These are phyloP conservation scores for Anaspis maculata DNA, from an alignment of 2,888 invertebrate species.

Conservation along the genomic window DNA sequence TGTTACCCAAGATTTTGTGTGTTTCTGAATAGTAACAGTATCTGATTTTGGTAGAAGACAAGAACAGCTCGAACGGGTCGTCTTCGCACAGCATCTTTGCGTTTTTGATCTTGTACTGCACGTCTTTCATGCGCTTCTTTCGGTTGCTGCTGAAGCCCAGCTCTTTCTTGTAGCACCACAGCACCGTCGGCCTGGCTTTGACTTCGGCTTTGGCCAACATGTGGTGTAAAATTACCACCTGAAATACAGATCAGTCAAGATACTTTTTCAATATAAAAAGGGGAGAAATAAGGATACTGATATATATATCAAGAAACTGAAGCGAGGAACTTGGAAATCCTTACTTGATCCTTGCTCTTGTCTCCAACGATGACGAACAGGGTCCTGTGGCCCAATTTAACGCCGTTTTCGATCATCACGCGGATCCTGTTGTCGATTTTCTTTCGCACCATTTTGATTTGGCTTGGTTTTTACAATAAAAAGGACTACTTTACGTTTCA, in stretches of 20 bases:
- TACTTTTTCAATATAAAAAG: too few relatives aligned
- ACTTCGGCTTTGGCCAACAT: constrained; percentile 93
- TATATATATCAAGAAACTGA: too few relatives aligned
- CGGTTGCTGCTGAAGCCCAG: constrained; percentile 63
- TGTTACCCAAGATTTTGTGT: constrained; percentile 94
- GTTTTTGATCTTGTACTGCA: constrained; percentile 76
- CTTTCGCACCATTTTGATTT: constrained; percentile 3
- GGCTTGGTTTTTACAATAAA: too few relatives aligned
- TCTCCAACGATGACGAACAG: constrained; percentile 94
- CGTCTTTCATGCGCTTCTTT: constrained; percentile 81
- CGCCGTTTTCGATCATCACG: constrained; percentile 95
- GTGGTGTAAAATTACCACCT: constrained; percentile 95
- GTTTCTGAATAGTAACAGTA: constrained; percentile 97
- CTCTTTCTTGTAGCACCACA: constrained; percentile 97
- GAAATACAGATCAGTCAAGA: constrained; percentile 10
- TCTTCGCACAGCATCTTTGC: constrained; percentile 89
- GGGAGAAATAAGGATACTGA: too few relatives aligned
- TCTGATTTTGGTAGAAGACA: constrained; percentile 92
- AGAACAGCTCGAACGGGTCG: constrained; percentile 92
- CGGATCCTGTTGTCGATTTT: constrained; percentile 74
- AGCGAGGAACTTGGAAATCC: too few relatives aligned
- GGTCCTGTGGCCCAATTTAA: constrained; percentile 80
- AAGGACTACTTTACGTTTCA: too few relatives aligned
- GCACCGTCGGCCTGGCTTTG: constrained; percentile 84
- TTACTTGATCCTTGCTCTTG: constrained; percentile 90